phyloP scores from a whole-genome alignment of 1,140 invertebrate genomes.

The Tribolium castaneum region DNA sequence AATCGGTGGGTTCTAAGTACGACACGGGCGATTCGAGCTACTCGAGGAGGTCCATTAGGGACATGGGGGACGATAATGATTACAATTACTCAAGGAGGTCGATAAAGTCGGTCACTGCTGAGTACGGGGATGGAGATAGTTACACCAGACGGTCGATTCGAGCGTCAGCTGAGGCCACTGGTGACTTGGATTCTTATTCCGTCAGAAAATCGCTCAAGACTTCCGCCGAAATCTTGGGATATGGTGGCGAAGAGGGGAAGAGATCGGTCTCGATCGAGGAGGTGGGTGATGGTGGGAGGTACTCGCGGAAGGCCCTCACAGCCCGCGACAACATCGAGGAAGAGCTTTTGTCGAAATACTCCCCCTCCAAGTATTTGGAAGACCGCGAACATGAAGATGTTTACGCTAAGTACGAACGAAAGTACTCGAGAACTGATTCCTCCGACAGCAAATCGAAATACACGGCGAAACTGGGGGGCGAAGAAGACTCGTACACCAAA shows the following conservation, averaged over 20 bases:
- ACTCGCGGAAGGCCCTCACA: constrained; percentile 46
- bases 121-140: background rate
- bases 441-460: constrained; percentile 52
- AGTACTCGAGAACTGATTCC: constrained; percentile 49
- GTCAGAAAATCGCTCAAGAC: constrained; percentile 54
- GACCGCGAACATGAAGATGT: constrained; percentile 67
- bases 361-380: constrained; percentile 43
- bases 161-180: constrained; percentile 12
- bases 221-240: constrained; percentile 49
- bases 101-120: background rate
- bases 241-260: constrained; percentile 47
- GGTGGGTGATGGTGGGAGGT: constrained; percentile 45
- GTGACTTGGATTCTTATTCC: constrained; percentile 44
- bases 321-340: constrained; percentile 49
- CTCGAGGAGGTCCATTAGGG: constrained; percentile 30
- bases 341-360: constrained; percentile 56
- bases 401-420: constrained; percentile 66
- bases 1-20: constrained; percentile 53
- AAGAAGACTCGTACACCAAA: constrained; percentile 51
- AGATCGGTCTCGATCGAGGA: constrained; percentile 52
- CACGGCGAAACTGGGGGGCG: background rate
- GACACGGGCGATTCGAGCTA: constrained; percentile 27
- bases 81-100: constrained; percentile 36
- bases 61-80: constrained; percentile 6
- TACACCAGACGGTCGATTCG: constrained; percentile 37